These are phyloP conservation scores for fruit fly (Drosophila melanogaster) DNA, from an alignment of 1,140 invertebrate genomes.

Conservation along the genomic window DNA sequence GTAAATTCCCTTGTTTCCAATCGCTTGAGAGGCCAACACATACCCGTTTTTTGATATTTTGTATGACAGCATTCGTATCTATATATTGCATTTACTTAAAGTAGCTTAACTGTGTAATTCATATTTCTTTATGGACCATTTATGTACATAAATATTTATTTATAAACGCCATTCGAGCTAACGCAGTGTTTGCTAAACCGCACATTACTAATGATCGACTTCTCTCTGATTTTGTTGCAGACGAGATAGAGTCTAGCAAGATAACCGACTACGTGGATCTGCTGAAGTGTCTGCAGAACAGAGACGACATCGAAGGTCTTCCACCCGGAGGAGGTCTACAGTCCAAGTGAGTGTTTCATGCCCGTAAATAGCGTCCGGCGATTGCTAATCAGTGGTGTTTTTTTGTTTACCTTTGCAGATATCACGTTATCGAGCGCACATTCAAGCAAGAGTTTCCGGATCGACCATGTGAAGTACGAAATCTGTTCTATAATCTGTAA, in stretches of 20 bases:
- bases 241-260: conserved; percentile 70
- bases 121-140: conserved; percentile 54
- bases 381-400: conserved; percentile 12
- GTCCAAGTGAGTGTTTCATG: conserved; percentile 69
- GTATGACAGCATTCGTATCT: conserved; percentile 14
- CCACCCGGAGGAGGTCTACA: conserved; percentile 81
- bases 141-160: conserved; percentile 61
- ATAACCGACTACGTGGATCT: conserved; percentile 72
- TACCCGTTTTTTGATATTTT: conserved; percentile 51
- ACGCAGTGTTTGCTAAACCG: background rate
- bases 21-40: conserved; percentile 60
- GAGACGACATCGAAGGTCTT: conserved; percentile 82
- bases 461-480: conserved; percentile 83
- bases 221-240: conserved; percentile 67
- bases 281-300: conserved; percentile 69
- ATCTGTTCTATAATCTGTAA: conserved; percentile 75
- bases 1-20: conserved; percentile 40
- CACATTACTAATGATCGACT: background rate
- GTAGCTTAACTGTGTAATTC: conserved; percentile 64
- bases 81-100: conserved; percentile 61
- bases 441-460: conserved; percentile 80
- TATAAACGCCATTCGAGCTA: conserved; percentile 25
- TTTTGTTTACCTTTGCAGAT: conserved; percentile 55
- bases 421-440: conserved; percentile 80
- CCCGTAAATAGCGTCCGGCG: background rate